phyloP scores from a whole-genome alignment of 2,888 invertebrate species.

The Erannis defoliaria region DNA sequence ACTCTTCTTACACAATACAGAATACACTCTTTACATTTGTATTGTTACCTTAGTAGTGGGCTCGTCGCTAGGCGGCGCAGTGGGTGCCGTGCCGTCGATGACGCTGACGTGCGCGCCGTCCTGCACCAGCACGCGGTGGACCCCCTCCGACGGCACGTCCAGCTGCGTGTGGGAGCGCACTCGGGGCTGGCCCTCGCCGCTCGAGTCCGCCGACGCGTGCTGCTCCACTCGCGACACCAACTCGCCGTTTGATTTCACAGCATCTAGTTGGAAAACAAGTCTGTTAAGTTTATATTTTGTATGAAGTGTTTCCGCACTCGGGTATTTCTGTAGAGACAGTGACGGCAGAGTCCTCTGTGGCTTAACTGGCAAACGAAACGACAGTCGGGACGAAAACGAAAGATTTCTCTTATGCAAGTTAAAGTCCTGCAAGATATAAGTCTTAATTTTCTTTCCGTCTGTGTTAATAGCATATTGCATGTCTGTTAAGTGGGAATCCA shows the following conservation, averaged over 20 bases:
- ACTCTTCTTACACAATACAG: too few relatives aligned
- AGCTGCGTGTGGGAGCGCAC: constrained; percentile 83
- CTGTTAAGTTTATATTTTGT: background rate
- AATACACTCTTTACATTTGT: too few relatives aligned
- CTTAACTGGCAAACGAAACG: too few relatives aligned
- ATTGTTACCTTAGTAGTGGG: constrained; percentile 73
- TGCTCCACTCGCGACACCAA: constrained; percentile 75
- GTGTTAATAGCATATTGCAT: too few relatives aligned
- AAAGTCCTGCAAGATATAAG: too few relatives aligned
- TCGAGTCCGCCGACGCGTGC: constrained; percentile 71
- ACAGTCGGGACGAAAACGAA: too few relatives aligned
- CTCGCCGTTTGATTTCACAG: constrained; percentile 75
- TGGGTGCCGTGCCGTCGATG: constrained; percentile 59
- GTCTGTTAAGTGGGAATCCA: too few relatives aligned
- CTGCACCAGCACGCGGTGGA: constrained; percentile 83
- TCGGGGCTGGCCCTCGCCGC: constrained; percentile 71
- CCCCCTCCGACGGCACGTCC: constrained; percentile 85
- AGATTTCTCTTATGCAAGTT: too few relatives aligned
- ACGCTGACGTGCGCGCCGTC: constrained; percentile 72
- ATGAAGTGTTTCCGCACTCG: background rate
- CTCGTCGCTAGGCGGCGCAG: constrained; percentile 66
- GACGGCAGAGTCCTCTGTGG: too few relatives aligned
- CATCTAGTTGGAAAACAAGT: constrained; percentile 55
- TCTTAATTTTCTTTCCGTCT: too few relatives aligned
- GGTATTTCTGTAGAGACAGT: too few relatives aligned